These are phyloP conservation scores for Urosaurus nigricauda DNA, from an alignment of 2,797 vertebrate species.

Conservation along the genomic window DNA sequence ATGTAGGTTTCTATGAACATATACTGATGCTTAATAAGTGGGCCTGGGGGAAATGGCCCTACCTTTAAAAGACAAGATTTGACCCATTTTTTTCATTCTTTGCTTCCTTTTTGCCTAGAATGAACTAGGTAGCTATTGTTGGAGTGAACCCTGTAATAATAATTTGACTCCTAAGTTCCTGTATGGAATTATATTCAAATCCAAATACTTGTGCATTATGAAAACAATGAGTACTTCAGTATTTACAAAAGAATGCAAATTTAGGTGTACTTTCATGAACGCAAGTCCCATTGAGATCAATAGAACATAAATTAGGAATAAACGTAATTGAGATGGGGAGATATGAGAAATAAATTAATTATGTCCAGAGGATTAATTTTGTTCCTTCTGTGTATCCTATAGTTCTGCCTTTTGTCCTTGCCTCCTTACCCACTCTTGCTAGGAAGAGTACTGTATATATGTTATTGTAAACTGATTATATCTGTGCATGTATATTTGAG, in stretches of 20 bases:
- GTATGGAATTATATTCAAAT: background rate
- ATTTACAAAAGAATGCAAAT: constrained; percentile 4
- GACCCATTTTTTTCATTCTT: background rate
- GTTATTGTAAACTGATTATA: background rate
- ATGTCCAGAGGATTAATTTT: background rate
- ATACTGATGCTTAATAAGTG: background rate
- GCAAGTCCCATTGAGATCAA: background rate
- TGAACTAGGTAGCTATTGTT: background rate
- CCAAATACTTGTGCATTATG: background rate
- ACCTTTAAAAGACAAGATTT: background rate
- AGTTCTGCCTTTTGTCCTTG: background rate
- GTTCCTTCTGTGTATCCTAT: no score
- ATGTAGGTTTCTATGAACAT: background rate
- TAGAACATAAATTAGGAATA: background rate
- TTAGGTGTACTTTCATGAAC: background rate
- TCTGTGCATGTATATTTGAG: background rate
- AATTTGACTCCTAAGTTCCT: background rate
- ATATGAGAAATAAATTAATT: background rate
- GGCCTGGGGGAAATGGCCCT: background rate
- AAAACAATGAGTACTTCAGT: background rate
- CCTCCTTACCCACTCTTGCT: no score
- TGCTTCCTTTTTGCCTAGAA: background rate
- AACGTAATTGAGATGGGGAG: background rate
- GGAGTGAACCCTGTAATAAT: background rate
- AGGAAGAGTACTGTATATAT: background rate